Conservation (phyloP, 2,797 vertebrate genomes). For the Oceanodroma leucorhoa region DNA sequence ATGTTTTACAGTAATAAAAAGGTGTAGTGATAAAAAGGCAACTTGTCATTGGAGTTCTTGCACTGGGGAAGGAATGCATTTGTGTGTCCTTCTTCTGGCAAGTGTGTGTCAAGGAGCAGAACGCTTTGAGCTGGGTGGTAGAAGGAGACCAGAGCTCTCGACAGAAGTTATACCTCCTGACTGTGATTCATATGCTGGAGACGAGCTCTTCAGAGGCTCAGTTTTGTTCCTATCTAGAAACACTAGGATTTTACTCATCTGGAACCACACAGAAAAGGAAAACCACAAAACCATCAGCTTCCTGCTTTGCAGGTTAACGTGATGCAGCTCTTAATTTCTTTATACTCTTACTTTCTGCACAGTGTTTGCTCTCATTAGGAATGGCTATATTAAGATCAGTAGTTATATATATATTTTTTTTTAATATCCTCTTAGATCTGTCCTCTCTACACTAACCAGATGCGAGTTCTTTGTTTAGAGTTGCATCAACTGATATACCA, state of each 20-base stretch:
- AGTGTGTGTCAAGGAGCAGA: neutral
- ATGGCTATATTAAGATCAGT: neutral
- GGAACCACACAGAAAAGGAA: neutral
- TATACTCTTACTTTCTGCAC: neutral
- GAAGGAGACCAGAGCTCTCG: neutral
- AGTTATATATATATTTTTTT: neutral
- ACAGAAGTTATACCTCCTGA: neutral
- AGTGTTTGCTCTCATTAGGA: neutral
- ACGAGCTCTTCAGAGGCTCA: neutral
- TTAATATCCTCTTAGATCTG: neutral
- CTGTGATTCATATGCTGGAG: neutral
- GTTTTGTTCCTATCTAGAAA: neutral
- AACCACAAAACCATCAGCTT: slow-evolving; percentile 17
- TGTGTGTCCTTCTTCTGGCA: neutral
- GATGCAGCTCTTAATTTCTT: neutral
- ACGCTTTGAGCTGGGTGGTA: neutral
- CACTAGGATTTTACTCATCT: neutral
- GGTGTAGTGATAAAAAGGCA: neutral
- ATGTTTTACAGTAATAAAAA: neutral
- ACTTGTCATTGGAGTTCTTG: neutral
- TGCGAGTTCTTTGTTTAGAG: neutral
- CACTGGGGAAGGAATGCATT: neutral
- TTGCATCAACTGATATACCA: neutral
- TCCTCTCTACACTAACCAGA: neutral
- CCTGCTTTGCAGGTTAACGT: neutral